Conservation (phyloP, 2,888 invertebrate species). For the Eupeodes latifasciatus region DNA sequence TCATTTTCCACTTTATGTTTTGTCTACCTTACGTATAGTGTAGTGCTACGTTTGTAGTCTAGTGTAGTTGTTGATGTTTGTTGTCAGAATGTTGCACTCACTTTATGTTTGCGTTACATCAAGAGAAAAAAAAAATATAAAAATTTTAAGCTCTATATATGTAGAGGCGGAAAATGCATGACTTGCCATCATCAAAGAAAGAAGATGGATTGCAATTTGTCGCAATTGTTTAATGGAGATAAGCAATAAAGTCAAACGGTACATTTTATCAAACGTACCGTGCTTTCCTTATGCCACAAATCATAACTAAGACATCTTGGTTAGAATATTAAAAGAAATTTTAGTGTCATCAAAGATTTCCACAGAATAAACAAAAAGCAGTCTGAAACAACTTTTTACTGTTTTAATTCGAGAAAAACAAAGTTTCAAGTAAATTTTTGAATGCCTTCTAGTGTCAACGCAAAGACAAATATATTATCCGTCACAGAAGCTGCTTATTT, state of each 20-base stretch:
- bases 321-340: neutral
- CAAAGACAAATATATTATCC: too few species aligned
- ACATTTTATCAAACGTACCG: neutral
- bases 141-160: neutral
- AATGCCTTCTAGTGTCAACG: too few species aligned
- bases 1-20: constrained; percentile 54
- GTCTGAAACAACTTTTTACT: too few species aligned
- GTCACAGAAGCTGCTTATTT: too few species aligned
- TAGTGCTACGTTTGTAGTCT: too few species aligned
- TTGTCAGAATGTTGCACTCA: constrained; percentile 56
- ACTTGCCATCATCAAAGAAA: constrained; percentile 18
- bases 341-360: too few species aligned
- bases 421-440: too few species aligned
- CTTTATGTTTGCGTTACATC: constrained; percentile 46
- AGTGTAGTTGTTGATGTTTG: constrained; percentile 1
- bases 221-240: constrained; percentile 38
- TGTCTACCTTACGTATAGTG: neutral
- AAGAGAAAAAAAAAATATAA: constrained; percentile 4
- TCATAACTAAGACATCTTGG: neutral
- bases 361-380: too few species aligned
- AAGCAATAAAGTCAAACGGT: constrained; percentile 27
- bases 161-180: constrained; percentile 24
- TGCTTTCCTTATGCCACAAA: neutral
- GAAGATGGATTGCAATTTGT: constrained; percentile 46
- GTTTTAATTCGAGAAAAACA: too few species aligned